phyloP scores from a whole-genome alignment of 2,797 vertebrate species.

The Alcedo quadribrachys region DNA sequence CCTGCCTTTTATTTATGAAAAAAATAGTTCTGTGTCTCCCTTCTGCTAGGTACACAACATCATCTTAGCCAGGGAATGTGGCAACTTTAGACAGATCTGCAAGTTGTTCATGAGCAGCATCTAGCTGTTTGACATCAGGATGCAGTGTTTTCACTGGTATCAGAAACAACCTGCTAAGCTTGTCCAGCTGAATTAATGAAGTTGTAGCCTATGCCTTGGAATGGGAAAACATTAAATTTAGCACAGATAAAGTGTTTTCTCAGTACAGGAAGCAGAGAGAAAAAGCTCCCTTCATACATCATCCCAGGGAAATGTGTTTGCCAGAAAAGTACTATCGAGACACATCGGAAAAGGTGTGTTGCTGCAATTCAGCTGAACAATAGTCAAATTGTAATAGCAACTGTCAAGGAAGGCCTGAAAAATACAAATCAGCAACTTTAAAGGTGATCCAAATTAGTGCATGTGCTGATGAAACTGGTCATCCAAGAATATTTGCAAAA shows the following conservation, averaged over 20 bases:
- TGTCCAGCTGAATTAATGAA: background rate
- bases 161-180: background rate
- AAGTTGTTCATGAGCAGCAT: background rate
- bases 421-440: conserved; percentile 2
- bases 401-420: background rate
- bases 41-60: background rate
- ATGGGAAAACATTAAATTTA: background rate
- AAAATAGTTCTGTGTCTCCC: background rate
- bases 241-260: background rate
- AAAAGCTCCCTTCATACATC: background rate
- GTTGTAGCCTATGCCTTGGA: background rate
- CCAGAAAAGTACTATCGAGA: background rate
- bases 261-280: background rate
- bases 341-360: background rate
- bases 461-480: background rate
- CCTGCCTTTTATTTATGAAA: background rate
- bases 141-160: background rate
- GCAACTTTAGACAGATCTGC: background rate
- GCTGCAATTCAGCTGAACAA: background rate
- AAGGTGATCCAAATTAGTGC: background rate
- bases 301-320: background rate
- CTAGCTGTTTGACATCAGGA: background rate
- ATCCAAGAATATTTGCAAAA: conserved; percentile 18
- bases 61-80: background rate
- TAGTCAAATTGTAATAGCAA: background rate